A percentile compares a stretch with the other conserved stretches of the same genome.
phyloP scores from a whole-genome alignment of 2,797 vertebrate species.

The Furcifer pardalis region DNA sequence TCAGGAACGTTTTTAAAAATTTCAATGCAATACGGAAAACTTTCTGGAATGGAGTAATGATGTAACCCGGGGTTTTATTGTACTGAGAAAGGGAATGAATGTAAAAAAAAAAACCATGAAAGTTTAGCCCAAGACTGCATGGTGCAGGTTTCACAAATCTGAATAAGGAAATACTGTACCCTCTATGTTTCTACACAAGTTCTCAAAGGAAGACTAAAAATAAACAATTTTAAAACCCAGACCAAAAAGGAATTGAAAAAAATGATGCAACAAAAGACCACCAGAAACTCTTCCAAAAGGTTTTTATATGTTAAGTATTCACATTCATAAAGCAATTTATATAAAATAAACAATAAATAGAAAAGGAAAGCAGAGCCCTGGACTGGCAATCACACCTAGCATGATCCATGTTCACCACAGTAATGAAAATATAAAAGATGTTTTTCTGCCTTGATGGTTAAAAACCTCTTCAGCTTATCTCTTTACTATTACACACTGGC shows the following conservation, averaged over 20 bases:
- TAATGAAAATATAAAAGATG: background rate
- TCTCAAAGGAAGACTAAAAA: background rate
- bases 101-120: background rate
- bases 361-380: background rate
- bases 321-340: background rate
- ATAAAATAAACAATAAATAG: background rate
- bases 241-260: background rate
- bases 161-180: background rate
- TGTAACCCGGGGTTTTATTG: too few relatives aligned
- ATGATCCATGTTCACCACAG: background rate
- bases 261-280: background rate
- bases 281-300: background rate
- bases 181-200: background rate
- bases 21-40: too few relatives aligned
- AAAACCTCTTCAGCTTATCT: background rate
- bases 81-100: background rate
- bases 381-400: background rate
- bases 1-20: too few relatives aligned
- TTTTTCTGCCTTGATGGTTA: background rate
- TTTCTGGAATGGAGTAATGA: too few relatives aligned
- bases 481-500: background rate
- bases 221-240: too few relatives aligned
- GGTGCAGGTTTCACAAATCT: background rate
- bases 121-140: background rate
- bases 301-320: background rate